Evolutionary conservation across 2,797 vertebrate species (phyloP).

Genomic region (Anguilla marmorata): DNA sequence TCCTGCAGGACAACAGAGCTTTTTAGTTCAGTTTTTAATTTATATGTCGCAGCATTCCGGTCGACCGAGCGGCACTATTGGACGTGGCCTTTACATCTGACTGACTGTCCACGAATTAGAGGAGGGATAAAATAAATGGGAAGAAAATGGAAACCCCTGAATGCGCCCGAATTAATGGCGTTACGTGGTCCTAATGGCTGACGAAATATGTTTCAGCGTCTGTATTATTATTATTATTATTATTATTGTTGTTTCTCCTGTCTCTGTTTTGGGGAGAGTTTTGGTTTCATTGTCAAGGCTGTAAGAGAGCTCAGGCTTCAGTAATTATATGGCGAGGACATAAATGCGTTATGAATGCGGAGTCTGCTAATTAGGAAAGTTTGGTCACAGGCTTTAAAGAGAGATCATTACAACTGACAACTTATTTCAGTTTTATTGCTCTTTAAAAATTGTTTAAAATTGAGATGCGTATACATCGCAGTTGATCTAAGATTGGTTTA

Average conservation of each 20-base stretch:
- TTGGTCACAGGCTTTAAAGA: constrained; percentile 35
- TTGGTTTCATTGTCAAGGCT: constrained; percentile 30
- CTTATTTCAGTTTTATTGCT: constrained; percentile 26
- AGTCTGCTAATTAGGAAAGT: constrained; percentile 37
- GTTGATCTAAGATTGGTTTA: background rate
- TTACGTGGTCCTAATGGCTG: constrained; percentile 38
- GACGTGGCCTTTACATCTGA: constrained; percentile 64
- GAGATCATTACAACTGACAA: constrained; percentile 30
- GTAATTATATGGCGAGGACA: constrained; percentile 34
- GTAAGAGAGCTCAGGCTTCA: constrained; percentile 32
- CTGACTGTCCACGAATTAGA: constrained; percentile 58
- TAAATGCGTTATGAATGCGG: constrained; percentile 27
- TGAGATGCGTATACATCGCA: background rate
- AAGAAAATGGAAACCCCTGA: constrained; percentile 55
- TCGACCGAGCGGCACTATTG: constrained; percentile 63
- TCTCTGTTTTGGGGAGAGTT: constrained; percentile 39
- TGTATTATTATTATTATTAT: constrained; percentile 30
- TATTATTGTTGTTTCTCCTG: constrained; percentile 2
- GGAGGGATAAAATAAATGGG: constrained; percentile 49
- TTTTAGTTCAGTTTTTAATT: constrained; percentile 69
- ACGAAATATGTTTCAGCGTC: constrained; percentile 35
- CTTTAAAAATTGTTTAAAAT: constrained; percentile 15
- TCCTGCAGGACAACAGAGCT: constrained; percentile 65
- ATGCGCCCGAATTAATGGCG: constrained; percentile 44
- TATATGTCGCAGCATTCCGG: constrained; percentile 65